phyloP scores from a whole-genome alignment of 2,888 invertebrate species.

The Congeria kusceri region DNA sequence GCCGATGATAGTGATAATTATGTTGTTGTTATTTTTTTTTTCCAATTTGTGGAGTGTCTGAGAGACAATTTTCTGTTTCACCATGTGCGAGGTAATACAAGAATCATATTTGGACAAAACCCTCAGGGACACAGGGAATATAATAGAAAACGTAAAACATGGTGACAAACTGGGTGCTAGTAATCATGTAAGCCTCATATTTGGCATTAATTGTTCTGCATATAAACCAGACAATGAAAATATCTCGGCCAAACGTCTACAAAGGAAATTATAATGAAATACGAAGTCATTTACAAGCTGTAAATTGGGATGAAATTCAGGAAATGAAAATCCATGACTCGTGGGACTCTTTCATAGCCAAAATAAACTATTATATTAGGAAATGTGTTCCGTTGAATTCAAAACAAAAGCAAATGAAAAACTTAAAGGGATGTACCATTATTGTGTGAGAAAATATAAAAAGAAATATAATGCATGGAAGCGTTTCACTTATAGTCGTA shows the following conservation, averaged over 20 bases:
- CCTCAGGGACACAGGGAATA: no score
- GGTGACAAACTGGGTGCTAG: no score
- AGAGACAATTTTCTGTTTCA: no score
- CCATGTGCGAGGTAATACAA: no score
- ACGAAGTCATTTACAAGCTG: slow-evolving; percentile 6
- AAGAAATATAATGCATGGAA: slow-evolving; percentile 40
- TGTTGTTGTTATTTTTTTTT: no score
- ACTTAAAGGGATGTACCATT: slow-evolving; percentile 37
- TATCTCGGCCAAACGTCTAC: slow-evolving; percentile 11
- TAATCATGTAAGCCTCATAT: no score
- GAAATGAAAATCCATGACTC: slow-evolving; percentile 2
- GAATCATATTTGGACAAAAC: no score
- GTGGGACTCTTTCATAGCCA: slow-evolving; percentile 3
- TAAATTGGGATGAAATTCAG: slow-evolving; percentile 14
- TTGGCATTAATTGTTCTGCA: background rate
- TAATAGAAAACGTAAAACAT: no score
- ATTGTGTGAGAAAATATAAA: slow-evolving; percentile 15
- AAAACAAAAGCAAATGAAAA: background rate
- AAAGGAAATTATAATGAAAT: slow-evolving; percentile 23
- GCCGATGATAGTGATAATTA: no score
- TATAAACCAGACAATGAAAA: no score
- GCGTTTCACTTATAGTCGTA: slow-evolving; percentile 23
- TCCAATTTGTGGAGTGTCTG: no score
- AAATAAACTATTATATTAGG: slow-evolving; percentile 21
- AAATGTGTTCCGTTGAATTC: slow-evolving; percentile 16